A percentile compares a stretch with the other conserved stretches of the same genome.
Conservation (phyloP, 1,140 invertebrate species). For the Centruroides vittatus region DNA sequence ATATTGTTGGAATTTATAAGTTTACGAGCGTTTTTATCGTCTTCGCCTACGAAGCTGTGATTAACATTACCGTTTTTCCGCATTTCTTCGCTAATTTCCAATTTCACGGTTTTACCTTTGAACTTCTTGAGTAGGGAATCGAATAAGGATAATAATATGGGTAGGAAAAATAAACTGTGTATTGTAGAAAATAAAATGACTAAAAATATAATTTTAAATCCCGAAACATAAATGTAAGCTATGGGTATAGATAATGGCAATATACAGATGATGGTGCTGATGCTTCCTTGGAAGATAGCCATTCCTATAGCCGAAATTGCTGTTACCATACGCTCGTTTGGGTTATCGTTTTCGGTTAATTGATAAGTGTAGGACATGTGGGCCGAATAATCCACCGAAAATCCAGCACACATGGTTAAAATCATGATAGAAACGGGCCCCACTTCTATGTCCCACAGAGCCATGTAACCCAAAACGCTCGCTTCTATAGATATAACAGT, state of each 20-base stretch:
- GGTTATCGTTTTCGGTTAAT: slow-evolving; percentile 41
- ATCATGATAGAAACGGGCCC: slow-evolving; percentile 98
- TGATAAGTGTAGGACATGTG: slow-evolving; percentile 95
- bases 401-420: slow-evolving; percentile 94
- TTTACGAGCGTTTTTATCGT: too few species aligned
- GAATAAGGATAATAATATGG: slow-evolving; percentile 66
- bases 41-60: too few species aligned
- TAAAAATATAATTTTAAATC: slow-evolving; percentile 95
- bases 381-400: slow-evolving; percentile 91
- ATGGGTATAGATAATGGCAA: slow-evolving; percentile 69
- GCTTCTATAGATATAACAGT: slow-evolving; percentile 87
- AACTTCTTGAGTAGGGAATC: background rate
- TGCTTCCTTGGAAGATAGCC: slow-evolving; percentile 83
- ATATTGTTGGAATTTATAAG: too few species aligned
- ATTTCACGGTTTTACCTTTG: too few species aligned
- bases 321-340: slow-evolving; percentile 55
- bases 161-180: slow-evolving; percentile 79
- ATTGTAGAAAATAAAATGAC: slow-evolving; percentile 86
- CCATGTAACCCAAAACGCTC: slow-evolving; percentile 93
- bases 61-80: too few species aligned
- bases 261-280: slow-evolving; percentile 81
- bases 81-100: too few species aligned
- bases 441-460: slow-evolving; percentile 81
- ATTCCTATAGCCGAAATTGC: slow-evolving; percentile 77
- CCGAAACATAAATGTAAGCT: slow-evolving; percentile 90